Conservation (phyloP, 2,113 vertebrate genomes). For the Tyto alba region DNA sequence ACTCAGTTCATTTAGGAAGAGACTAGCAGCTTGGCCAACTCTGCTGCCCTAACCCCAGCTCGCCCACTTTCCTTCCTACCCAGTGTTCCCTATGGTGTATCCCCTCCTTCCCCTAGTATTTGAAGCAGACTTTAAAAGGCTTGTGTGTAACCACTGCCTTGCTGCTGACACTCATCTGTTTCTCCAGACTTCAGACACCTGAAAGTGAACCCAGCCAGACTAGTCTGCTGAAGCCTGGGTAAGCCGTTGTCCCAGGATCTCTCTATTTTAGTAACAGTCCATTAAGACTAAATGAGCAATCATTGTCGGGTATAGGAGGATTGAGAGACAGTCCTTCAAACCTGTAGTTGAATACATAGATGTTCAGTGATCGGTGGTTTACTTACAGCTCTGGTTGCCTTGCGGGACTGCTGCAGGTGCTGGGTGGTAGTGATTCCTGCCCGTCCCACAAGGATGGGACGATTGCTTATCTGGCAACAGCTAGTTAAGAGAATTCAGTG, state of each 20-base stretch:
- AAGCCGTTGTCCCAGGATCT: not conserved
- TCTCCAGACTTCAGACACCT: not conserved
- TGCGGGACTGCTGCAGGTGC: not conserved
- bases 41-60: not conserved
- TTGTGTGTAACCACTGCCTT: not conserved
- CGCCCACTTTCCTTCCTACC: not conserved
- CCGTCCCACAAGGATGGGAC: not conserved
- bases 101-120: not conserved
- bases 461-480: not conserved
- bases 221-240: not conserved
- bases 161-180: not conserved
- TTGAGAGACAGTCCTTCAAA: not conserved
- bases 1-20: not conserved
- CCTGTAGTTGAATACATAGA: not conserved
- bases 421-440: not conserved
- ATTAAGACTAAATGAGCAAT: not conserved
- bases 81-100: not conserved
- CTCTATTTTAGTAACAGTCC: conserved; percentile 12
- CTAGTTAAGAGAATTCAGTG: not conserved
- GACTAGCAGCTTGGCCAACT: not conserved
- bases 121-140: not conserved
- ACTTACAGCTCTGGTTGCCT: not conserved
- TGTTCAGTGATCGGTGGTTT: not conserved
- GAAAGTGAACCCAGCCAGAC: conserved; percentile 22
- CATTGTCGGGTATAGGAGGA: not conserved